Evolutionary conservation across 2,888 invertebrate genomes (phyloP), one percentile per base, ranked within the genome.

Genomic region (Bedellia somnulentella): DNA sequence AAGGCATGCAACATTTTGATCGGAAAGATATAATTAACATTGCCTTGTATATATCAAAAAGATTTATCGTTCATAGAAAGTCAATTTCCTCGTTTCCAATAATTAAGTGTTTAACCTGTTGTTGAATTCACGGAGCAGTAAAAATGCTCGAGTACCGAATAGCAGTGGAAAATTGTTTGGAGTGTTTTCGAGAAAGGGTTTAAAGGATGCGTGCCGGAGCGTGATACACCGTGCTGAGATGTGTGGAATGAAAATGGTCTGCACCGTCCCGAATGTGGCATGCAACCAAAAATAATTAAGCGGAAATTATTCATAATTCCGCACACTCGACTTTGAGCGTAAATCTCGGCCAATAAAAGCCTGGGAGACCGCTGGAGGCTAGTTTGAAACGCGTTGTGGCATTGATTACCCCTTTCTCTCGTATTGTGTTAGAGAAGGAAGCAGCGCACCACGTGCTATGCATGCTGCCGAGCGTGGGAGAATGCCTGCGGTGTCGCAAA

Each of bases 351-450:
- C 40, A 40, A 31, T 23, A 35, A 47, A 45, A 53, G 56, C 58
- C 57, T 63, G 63, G 52, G 62, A 62, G 50, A 47, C 42, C 23
- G 58, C 62, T 50, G 31, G 41, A 32, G 57, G 63, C 55, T 9
- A 27, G 47, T 56, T 51, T 48, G 46, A 48, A 42, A 17, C 17
- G 10, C 17, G 26, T 18, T 11, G 10, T 13, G 29, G 23, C 17
- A 29, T 23, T 29, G 32, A 34, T 22, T 15, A 33, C 30, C 35
- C 38, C 37, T 40, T 33, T 47, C 45, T 41, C 46, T 29, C 23
- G 26, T 25, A 24, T 15, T 15, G 37, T 33, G 43, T 52, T 53
- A 54, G 57, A 52, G 44, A 43, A 46, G 43, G 45, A 46, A 25
- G 32, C 34, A 36, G 32, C 31, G 34, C 30, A 13, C 12, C 26